Conservation (phyloP, 2,888 invertebrate species). For the Perithous albicinctus region DNA sequence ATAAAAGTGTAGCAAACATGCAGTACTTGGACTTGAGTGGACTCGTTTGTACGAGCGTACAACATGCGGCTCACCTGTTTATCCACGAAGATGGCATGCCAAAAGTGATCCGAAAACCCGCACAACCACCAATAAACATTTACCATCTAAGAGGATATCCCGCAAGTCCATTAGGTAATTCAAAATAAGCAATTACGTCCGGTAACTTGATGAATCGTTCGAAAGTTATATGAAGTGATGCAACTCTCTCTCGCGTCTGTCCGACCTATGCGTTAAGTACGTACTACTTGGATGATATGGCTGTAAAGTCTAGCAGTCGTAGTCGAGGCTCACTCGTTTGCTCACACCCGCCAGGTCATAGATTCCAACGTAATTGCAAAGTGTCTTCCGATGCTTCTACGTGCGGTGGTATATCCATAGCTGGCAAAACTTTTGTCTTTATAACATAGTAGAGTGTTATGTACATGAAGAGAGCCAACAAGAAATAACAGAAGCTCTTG, state of each 20-base stretch:
- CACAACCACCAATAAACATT: neutral
- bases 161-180: conserved; percentile 48
- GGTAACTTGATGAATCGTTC: conserved; percentile 48
- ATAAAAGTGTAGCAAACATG: neutral
- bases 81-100: conserved; percentile 17
- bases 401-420: neutral
- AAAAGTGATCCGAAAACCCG: conserved; percentile 5
- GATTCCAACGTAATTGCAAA: conserved; percentile 77
- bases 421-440: conserved; percentile 47
- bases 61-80: neutral
- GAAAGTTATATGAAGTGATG: conserved; percentile 1
- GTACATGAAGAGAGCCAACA: neutral
- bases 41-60: neutral
- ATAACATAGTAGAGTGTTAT: neutral
- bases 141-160: neutral
- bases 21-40: neutral
- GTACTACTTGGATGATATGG: conserved; percentile 76
- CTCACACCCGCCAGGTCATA: conserved; percentile 70
- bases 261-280: conserved; percentile 68
- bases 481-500: neutral
- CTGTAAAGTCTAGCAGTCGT: conserved; percentile 53
- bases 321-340: conserved; percentile 7
- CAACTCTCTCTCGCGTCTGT: conserved; percentile 44
- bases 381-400: conserved; percentile 44
- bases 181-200: conserved; percentile 54